phyloP scores from a whole-genome alignment of 2,113 vertebrate species.

The Scytalopus superciliaris region DNA sequence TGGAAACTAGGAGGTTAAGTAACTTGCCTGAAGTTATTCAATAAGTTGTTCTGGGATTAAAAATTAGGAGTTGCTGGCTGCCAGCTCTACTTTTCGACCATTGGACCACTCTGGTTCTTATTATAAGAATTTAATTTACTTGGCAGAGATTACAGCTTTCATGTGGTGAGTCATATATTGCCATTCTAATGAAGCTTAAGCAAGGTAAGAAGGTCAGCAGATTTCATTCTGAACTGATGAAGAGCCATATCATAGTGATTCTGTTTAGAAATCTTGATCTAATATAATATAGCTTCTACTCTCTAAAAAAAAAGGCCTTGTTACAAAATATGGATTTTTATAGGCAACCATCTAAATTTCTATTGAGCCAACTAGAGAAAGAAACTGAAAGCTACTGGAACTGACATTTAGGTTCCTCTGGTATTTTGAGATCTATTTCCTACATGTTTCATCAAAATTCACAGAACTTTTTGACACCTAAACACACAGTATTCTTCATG shows the following conservation, averaged over 20 bases:
- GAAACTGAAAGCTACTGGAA: not conserved
- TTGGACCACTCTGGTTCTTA: constrained; percentile 12
- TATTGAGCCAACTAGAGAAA: not conserved
- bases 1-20: constrained; percentile 57
- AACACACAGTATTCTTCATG: not conserved
- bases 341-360: not conserved
- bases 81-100: not conserved
- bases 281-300: not conserved
- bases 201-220: constrained; percentile 22
- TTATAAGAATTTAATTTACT: constrained; percentile 58
- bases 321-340: not conserved
- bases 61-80: constrained; percentile 54
- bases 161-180: not conserved
- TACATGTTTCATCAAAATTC: not conserved
- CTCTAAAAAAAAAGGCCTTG: not conserved
- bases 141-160: constrained; percentile 42
- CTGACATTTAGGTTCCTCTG: not conserved
- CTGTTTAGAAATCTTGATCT: not conserved
- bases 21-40: constrained; percentile 57
- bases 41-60: constrained; percentile 38
- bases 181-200: constrained; percentile 1
- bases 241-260: not conserved
- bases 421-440: not conserved
- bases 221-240: not conserved
- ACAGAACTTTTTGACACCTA: not conserved